Evolutionary conservation across 2,113 vertebrate species (phyloP).

Genomic region (Xiphophorus couchianus): DNA sequence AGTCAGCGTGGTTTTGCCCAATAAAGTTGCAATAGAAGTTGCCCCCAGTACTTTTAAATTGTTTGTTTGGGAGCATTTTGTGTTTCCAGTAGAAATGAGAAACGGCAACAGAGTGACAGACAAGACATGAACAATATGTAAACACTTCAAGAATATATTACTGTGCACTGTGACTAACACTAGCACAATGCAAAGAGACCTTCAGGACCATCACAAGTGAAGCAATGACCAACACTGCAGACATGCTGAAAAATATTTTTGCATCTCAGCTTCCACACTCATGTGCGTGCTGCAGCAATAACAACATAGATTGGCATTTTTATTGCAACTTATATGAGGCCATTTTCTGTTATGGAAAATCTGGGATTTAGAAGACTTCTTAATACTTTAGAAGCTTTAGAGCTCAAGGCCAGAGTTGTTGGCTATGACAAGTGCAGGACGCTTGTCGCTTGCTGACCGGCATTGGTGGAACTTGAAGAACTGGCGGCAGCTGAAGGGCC

Average conservation of each 20-base stretch:
- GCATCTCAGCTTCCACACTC: background rate
- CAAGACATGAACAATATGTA: too few relatives aligned
- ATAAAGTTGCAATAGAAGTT: background rate
- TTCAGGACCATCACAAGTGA: background rate
- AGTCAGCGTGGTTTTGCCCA: background rate
- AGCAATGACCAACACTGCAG: background rate
- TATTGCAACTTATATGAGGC: background rate
- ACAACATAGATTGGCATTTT: background rate
- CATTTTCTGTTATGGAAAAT: background rate
- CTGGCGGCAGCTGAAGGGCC: too few relatives aligned
- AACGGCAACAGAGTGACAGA: background rate
- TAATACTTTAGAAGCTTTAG: background rate
- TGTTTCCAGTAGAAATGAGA: background rate
- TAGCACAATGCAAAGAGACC: background rate
- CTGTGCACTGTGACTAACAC: too few relatives aligned
- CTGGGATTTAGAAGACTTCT: background rate
- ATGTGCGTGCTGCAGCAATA: background rate
- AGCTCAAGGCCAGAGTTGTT: too few relatives aligned
- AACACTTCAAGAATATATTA: too few relatives aligned
- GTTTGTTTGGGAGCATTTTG: background rate
- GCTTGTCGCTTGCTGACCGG: too few relatives aligned
- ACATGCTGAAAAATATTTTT: background rate
- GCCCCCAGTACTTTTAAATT: background rate
- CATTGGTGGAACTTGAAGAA: too few relatives aligned
- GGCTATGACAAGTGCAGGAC: too few relatives aligned